phyloP scores from a whole-genome alignment of 2,113 vertebrate genomes.

The Dromas ardeola region DNA sequence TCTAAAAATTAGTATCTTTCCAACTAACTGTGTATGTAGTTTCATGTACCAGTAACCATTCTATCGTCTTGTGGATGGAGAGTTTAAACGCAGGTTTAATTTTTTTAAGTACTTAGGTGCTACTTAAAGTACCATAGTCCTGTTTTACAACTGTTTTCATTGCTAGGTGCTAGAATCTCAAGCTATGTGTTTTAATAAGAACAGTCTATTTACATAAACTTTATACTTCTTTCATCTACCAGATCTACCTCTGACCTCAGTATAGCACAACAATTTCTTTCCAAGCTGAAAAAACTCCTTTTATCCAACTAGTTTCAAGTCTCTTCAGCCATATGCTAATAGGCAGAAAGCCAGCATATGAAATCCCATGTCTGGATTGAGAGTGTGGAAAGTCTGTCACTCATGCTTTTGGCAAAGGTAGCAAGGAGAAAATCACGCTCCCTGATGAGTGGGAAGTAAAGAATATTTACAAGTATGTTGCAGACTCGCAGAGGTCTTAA shows the following conservation, averaged over 20 bases:
- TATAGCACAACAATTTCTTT: background rate
- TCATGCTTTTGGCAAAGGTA: conserved; percentile 18
- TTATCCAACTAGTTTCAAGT: background rate
- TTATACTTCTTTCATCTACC: background rate
- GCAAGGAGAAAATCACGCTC: conserved; percentile 7
- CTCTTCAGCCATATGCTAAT: conserved; percentile 14
- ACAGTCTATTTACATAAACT: background rate
- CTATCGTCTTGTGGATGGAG: background rate
- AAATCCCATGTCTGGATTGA: conserved; percentile 3
- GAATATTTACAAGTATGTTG: background rate
- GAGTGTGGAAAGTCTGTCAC: conserved; percentile 30
- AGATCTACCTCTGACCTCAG: background rate
- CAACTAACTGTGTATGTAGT: background rate
- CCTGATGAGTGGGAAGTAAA: conserved; percentile 4
- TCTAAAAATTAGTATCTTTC: background rate
- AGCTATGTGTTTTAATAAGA: background rate
- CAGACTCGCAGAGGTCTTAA: background rate
- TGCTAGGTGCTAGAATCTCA: background rate
- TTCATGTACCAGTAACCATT: background rate
- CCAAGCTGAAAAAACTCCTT: background rate
- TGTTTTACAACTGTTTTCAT: background rate
- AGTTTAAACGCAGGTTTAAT: background rate
- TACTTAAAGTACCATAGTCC: background rate
- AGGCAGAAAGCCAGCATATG: background rate
- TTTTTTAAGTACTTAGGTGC: background rate